Percentiles rank a stretch among this genome's conserved stretches.
These are phyloP conservation scores for Nezara viridula DNA, from an alignment of 2,888 invertebrate species.

Conservation along the genomic window DNA sequence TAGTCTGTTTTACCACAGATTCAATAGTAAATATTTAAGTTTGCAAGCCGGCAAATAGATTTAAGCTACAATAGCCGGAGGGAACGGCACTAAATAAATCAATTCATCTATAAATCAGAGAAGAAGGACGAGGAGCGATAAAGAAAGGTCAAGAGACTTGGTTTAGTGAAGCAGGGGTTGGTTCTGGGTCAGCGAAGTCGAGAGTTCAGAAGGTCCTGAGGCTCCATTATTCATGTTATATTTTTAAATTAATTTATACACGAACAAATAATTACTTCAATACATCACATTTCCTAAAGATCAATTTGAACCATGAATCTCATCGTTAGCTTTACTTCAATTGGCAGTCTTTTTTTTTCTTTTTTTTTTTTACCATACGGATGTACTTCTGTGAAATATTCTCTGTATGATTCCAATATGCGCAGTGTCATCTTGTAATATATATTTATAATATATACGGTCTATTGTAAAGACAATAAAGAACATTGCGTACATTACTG, in stretches of 20 bases:
- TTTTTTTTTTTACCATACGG: too few relatives aligned
- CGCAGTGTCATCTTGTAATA: too few relatives aligned
- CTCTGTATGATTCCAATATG: too few relatives aligned
- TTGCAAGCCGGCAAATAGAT: neutral
- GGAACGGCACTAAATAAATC: constrained; percentile 12
- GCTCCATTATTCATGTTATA: neutral
- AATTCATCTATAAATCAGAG: neutral
- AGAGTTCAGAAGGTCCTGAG: neutral
- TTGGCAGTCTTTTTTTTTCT: too few relatives aligned
- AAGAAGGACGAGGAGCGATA: neutral
- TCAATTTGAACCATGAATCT: too few relatives aligned
- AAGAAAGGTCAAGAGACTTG: constrained; percentile 22
- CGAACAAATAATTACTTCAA: neutral
- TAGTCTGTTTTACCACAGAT: too few relatives aligned
- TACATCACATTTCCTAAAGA: too few relatives aligned
- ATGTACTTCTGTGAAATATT: too few relatives aligned
- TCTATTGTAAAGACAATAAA: too few relatives aligned
- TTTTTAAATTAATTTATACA: neutral
- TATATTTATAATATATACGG: too few relatives aligned
- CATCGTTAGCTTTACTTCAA: too few relatives aligned
- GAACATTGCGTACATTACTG: too few relatives aligned
- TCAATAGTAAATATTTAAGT: neutral
- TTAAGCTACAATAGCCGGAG: neutral
- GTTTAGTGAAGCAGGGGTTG: neutral
- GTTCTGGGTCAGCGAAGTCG: neutral